These are phyloP conservation scores for Quadriops clusia DNA, from an alignment of 2,888 invertebrate species.

Conservation along the genomic window DNA sequence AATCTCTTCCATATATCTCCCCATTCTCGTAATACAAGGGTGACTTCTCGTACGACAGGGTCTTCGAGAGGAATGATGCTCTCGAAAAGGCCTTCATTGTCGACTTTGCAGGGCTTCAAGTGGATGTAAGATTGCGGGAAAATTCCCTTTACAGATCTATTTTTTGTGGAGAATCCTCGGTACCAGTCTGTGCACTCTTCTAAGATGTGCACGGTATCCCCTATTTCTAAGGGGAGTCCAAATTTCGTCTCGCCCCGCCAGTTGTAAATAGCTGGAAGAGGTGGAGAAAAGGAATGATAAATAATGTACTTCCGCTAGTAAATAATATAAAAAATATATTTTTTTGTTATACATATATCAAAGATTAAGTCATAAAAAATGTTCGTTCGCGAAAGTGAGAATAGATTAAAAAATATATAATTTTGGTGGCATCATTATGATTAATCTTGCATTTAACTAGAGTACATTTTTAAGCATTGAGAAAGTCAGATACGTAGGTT, in stretches of 20 bases:
- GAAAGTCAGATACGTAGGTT: too few relatives aligned
- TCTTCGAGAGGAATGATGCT: conserved; percentile 68
- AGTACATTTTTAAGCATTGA: too few relatives aligned
- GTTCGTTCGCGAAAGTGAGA: too few relatives aligned
- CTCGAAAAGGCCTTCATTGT: conserved; percentile 68
- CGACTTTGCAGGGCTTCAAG: conserved; percentile 64
- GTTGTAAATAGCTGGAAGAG: conserved; percentile 74
- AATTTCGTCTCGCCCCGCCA: conserved; percentile 74
- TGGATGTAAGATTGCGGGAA: conserved; percentile 75
- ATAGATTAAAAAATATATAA: too few relatives aligned
- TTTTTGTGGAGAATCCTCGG: conserved; percentile 72
- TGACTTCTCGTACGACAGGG: conserved; percentile 82
- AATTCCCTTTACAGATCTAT: conserved; percentile 53
- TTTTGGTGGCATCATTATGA: too few relatives aligned
- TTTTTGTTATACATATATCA: too few relatives aligned
- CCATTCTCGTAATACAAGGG: conserved; percentile 88
- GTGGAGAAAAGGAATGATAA: background rate
- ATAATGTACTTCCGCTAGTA: background rate
- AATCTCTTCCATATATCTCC: conserved; percentile 83
- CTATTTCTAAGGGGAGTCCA: conserved; percentile 76
- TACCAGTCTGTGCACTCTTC: conserved; percentile 89
- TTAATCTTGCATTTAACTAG: too few relatives aligned
- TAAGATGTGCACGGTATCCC: conserved; percentile 83
- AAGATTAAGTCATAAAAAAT: too few relatives aligned
- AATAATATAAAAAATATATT: background rate